These are phyloP conservation scores for Danio tinwini DNA, from an alignment of 2,797 vertebrate species.

Conservation along the genomic window DNA sequence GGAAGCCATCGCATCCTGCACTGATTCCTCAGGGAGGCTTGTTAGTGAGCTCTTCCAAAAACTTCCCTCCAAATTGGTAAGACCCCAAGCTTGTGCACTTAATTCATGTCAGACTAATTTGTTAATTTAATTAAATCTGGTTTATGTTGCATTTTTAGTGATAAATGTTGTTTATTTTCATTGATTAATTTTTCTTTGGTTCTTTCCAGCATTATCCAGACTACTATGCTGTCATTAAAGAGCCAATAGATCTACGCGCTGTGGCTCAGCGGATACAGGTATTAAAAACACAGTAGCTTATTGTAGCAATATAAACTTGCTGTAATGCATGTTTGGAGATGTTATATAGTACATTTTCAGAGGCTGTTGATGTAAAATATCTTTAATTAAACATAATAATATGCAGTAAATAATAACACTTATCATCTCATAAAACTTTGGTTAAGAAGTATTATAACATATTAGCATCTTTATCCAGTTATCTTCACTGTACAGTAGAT, in stretches of 20 bases:
- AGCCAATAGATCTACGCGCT: slow-evolving; percentile 95
- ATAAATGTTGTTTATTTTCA: not conserved
- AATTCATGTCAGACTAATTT: not conserved
- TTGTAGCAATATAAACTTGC: not conserved
- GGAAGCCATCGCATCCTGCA: slow-evolving; percentile 89
- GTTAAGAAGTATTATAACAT: not conserved
- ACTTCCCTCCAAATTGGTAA: slow-evolving; percentile 97
- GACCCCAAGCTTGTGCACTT: slow-evolving; percentile 42
- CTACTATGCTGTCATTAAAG: slow-evolving; percentile 99
- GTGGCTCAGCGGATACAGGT: slow-evolving; percentile 99
- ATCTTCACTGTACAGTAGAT: too few relatives aligned
- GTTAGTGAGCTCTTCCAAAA: slow-evolving; percentile 99
- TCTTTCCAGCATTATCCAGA: slow-evolving; percentile 94
- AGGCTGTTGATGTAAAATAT: not conserved
- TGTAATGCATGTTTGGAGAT: not conserved
- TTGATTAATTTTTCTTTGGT: slow-evolving; percentile 41
- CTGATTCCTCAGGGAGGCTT: slow-evolving; percentile 89
- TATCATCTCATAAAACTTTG: not conserved
- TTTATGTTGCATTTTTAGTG: not conserved
- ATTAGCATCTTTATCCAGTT: not conserved
- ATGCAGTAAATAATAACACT: not conserved
- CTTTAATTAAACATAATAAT: not conserved
- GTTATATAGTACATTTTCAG: not conserved
- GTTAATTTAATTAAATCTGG: not conserved
- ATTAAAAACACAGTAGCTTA: slow-evolving; percentile 10